These are phyloP conservation scores for Procapra przewalskii DNA, from an alignment of 2,113 vertebrate species.

Conservation along the genomic window DNA sequence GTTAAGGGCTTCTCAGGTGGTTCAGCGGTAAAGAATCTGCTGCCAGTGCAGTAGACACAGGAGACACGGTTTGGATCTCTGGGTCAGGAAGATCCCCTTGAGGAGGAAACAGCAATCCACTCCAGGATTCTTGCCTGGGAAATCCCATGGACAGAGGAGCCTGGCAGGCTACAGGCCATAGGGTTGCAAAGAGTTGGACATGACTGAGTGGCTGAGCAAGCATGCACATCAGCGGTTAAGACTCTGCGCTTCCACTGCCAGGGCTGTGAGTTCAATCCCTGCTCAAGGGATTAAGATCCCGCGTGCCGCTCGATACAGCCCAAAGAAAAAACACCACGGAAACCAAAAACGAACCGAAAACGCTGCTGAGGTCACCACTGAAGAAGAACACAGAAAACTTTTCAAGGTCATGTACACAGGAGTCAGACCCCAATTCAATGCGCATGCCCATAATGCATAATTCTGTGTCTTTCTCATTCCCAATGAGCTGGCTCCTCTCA, in stretches of 20 bases:
- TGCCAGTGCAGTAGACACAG: not conserved
- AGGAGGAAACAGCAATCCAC: not conserved
- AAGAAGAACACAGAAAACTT: not conserved
- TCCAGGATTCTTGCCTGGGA: not conserved
- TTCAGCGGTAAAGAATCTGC: not conserved
- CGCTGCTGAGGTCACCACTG: not conserved
- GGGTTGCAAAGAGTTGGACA: not conserved
- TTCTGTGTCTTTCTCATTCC: not conserved
- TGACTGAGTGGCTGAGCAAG: not conserved
- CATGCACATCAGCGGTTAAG: not conserved
- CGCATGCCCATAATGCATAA: too few relatives aligned
- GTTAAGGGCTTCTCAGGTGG: not conserved
- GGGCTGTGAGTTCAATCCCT: not conserved
- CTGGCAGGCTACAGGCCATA: not conserved
- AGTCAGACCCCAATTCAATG: not conserved
- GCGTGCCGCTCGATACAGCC: rapidly evolving
- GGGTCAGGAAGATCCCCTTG: not conserved
- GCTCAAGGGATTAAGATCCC: not conserved
- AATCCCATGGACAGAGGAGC: not conserved
- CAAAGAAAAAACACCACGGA: not conserved
- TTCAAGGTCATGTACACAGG: not conserved
- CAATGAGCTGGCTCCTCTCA: too few relatives aligned
- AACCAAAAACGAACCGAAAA: not conserved
- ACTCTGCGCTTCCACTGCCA: not conserved
- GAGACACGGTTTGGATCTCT: not conserved